Conservation (phyloP, 1,140 invertebrate genomes). For the Proctacanthus coquilletti region DNA sequence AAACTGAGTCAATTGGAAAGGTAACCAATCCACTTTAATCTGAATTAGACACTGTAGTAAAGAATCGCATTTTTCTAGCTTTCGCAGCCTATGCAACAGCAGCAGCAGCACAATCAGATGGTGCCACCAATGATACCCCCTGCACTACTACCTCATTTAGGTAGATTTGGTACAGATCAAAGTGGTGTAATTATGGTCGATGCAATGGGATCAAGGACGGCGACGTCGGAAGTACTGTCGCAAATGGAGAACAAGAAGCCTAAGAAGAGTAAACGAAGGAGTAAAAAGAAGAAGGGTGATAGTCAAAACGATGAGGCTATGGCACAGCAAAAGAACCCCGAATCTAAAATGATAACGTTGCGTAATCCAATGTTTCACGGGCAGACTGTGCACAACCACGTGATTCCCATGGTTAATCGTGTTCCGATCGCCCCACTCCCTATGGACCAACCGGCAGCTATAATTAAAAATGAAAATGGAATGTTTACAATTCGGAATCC, state of each 20-base stretch:
- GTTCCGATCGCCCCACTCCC: slow-evolving; percentile 15
- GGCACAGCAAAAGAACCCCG: slow-evolving; percentile 4
- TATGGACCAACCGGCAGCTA: slow-evolving; percentile 37
- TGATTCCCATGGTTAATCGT: too few species aligned
- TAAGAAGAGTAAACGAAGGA: slow-evolving; percentile 42
- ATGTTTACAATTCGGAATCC: slow-evolving; percentile 73
- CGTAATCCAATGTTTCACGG: slow-evolving; percentile 56
- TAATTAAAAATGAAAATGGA: slow-evolving; percentile 53
- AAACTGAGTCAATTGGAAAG: slow-evolving; percentile 24
- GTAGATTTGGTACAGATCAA: slow-evolving; percentile 9
- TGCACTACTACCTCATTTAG: slow-evolving; percentile 5
- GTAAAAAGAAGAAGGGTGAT: slow-evolving; percentile 35
- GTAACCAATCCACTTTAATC: slow-evolving; percentile 18
- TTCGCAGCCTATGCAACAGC: slow-evolving; percentile 13
- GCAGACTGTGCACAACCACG: slow-evolving; percentile 26
- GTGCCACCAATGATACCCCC: slow-evolving; percentile 7
- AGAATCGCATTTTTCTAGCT: slow-evolving; percentile 5
- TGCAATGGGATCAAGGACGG: slow-evolving; percentile 11
- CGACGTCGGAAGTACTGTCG: slow-evolving; percentile 10
- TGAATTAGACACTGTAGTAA: slow-evolving; percentile 4
- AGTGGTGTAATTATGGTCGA: slow-evolving; percentile 27
- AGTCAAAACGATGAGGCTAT: too few species aligned
- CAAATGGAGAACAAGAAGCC: slow-evolving; percentile 12
- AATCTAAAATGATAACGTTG: slow-evolving; percentile 56
- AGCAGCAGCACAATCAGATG: slow-evolving; percentile 8